Conservation (phyloP, 92 coral and sea anemone species). For the Phenganax subtilis region DNA sequence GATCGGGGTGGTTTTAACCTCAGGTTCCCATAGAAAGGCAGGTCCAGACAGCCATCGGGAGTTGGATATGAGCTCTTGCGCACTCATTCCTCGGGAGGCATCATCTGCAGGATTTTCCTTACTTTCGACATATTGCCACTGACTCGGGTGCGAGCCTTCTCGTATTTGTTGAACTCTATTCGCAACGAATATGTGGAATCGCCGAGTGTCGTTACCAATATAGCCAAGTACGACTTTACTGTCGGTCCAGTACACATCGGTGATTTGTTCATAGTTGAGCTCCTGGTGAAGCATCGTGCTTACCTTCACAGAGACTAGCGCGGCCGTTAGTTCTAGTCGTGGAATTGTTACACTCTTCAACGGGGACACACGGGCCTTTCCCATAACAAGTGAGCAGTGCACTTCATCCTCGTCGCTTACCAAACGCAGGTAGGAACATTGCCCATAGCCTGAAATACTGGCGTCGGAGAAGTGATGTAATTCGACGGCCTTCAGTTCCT, state of each 20-base stretch:
- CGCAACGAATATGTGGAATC: conserved; percentile 17
- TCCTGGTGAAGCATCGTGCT: not conserved
- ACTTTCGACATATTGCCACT: not conserved
- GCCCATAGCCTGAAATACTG: not conserved
- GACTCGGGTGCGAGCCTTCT: not conserved
- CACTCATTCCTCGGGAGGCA: not conserved
- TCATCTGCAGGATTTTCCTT: conserved; percentile 7
- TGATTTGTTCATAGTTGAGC: not conserved
- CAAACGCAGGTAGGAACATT: conserved; percentile 9
- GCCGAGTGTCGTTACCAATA: not conserved
- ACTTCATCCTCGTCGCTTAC: not conserved
- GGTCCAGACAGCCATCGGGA: conserved; percentile 3
- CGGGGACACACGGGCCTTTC: conserved; percentile 8
- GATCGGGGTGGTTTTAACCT: not conserved
- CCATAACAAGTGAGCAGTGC: conserved; percentile 17
- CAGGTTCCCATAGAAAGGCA: not conserved
- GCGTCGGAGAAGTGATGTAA: conserved; percentile 27
- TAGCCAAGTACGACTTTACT: conserved; percentile 30
- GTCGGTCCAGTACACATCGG: conserved; percentile 19
- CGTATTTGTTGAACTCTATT: conserved; percentile 15
- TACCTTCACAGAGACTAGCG: not conserved
- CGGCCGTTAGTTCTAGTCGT: conserved; percentile 24
- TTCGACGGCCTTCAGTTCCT: not conserved
- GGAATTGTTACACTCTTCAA: conserved; percentile 15
- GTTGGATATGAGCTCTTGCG: conserved; percentile 9